Base-by-base conservation (phyloP, 2,113 vertebrate species). In the Rhabdornis inornatus region DNA sequence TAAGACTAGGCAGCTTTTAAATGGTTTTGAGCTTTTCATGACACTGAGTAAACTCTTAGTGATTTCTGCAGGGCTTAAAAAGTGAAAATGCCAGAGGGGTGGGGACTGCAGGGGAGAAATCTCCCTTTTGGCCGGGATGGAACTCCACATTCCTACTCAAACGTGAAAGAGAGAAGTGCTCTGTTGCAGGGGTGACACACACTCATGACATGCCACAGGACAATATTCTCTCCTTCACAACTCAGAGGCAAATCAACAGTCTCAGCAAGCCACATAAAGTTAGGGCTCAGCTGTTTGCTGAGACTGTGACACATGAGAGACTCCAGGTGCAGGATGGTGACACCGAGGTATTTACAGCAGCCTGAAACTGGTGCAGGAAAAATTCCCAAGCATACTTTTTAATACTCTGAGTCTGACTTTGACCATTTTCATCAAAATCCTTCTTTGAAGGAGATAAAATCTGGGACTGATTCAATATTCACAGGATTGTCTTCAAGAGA, bases 21-120 rank as follows among this genome's bases (percentile, higher is more conserved):
- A 35, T 21, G 52, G 5, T 35, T 86, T 66, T 57, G 71, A 94
- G 69, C 37, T 40, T 83, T 79, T 92, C 83, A n/a, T 89, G 70
- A 77, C 18, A 3, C 23, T 9, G 31, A 53, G 21, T 0, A 3
- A 78, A 18, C 24, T 39, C 39, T 30, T 22, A 20, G 31, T 66
- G 69, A 50, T 70, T 92, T 64, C 39, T 39, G 40, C 11, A 52
- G 37, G 55, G 45, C 33, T 56, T 40, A 24, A 18, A 55, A 25
- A 81, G 33, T 8, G 40, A 65, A 74, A 81, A 68, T 37, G 53
- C 27, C 72, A 33, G 81, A 52, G 2, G 27, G 33, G 59, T 79
- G 8, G 25, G 30, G n/a, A 70, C 42, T 39, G 24, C 27, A 22
- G 5, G 27, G 83, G 56, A 71, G 88, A 59, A 89, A 69, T 83